Percentiles rank a stretch among this genome's conserved stretches.
Evolutionary conservation across 1,140 invertebrate species (phyloP).

Genomic region (Drosophila arizonae): DNA sequence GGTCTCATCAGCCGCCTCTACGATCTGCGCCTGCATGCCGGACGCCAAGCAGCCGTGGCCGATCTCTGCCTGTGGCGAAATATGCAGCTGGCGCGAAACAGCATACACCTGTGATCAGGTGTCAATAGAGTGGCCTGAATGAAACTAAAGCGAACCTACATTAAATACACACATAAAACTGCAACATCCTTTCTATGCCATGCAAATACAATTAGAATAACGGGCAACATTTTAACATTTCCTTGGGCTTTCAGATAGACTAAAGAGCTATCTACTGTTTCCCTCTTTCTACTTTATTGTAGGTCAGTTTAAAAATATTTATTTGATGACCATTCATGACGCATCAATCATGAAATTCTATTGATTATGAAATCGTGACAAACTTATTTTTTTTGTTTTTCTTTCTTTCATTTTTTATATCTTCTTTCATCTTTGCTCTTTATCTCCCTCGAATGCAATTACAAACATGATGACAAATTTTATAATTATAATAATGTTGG

Average conservation of each 20-base stretch:
- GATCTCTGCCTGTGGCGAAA: conserved; percentile 92
- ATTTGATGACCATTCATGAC: neutral
- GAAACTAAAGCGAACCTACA: conserved; percentile 44
- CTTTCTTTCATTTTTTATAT: neutral
- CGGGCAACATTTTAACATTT: too few relatives aligned
- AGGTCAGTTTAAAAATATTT: neutral
- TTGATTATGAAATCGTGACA: conserved; percentile 4
- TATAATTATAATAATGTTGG: conserved; percentile 1
- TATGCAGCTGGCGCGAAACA: conserved; percentile 86
- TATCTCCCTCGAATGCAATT: conserved; percentile 8
- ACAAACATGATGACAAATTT: conserved; percentile 17
- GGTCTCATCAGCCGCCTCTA: conserved; percentile 85
- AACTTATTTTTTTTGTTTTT: neutral
- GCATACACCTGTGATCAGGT: conserved; percentile 65
- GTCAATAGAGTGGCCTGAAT: neutral
- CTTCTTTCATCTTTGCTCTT: neutral
- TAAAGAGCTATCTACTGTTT: too few relatives aligned
- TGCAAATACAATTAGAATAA: too few relatives aligned
- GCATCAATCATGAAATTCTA: neutral
- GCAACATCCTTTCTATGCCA: conserved; percentile 11
- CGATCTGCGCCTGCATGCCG: conserved; percentile 88
- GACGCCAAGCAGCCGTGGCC: conserved; percentile 90
- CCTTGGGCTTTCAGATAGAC: too few relatives aligned
- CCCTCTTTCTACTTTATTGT: too few relatives aligned
- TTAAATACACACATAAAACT: conserved; percentile 33